Evolutionary conservation across 2,113 vertebrate species (phyloP).

Genomic region (Lasiurus cinereus): DNA sequence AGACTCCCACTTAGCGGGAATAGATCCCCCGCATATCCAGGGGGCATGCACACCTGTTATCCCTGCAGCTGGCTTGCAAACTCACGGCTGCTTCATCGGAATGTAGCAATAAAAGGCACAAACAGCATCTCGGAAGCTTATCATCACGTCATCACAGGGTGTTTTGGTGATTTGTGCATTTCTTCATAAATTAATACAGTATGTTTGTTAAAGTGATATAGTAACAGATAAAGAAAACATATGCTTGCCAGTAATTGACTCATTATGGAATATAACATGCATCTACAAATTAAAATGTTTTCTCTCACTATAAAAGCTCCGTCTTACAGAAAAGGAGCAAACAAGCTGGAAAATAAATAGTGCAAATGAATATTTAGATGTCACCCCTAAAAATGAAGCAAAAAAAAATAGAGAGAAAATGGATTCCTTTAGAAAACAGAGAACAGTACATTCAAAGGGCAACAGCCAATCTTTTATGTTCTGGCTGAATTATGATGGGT

Average conservation of each 20-base stretch:
- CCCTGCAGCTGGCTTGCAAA: constrained; percentile 72
- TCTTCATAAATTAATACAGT: constrained; percentile 73
- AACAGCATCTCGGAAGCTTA: constrained; percentile 65
- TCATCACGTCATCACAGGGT: background rate
- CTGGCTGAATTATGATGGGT: background rate
- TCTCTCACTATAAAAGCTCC: constrained; percentile 46
- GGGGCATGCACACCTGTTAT: constrained; percentile 70
- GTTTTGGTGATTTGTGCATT: constrained; percentile 65
- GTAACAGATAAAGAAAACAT: constrained; percentile 74
- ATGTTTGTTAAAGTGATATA: constrained; percentile 72
- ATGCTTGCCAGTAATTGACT: constrained; percentile 62
- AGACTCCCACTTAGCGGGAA: constrained; percentile 73
- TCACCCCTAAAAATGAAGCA: constrained; percentile 21
- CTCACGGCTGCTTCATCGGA: constrained; percentile 67
- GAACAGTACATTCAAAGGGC: constrained; percentile 9
- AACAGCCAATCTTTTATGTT: background rate
- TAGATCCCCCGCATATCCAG: constrained; percentile 50
- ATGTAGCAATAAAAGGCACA: constrained; percentile 73
- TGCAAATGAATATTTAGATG: constrained; percentile 44
- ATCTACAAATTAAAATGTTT: constrained; percentile 64
- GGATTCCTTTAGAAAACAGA: constrained; percentile 20
- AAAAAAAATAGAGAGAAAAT: constrained; percentile 35
- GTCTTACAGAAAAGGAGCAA: constrained; percentile 44
- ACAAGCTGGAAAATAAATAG: background rate
- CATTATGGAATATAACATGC: constrained; percentile 59